A percentile compares a stretch with the other conserved stretches of the same genome.
phyloP scores from a whole-genome alignment of 2,113 vertebrate genomes.

The Amazona guildingii region DNA sequence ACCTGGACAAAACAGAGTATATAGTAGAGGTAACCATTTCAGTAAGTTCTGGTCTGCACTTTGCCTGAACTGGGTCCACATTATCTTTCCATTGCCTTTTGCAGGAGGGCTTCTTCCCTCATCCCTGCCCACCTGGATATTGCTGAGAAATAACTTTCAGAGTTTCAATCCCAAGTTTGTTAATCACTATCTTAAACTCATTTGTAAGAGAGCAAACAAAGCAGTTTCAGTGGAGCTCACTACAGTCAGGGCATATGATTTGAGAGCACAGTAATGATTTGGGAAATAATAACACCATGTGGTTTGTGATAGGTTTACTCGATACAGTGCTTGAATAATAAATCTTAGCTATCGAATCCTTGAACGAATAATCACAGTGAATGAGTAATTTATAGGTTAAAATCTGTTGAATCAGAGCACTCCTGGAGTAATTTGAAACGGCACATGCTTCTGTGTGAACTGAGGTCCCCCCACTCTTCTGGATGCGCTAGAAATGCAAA shows the following conservation, averaged over 20 bases:
- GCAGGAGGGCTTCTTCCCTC: background rate
- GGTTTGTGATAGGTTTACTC: conserved; percentile 8
- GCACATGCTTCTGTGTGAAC: background rate
- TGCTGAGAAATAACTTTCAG: background rate
- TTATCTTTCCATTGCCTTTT: background rate
- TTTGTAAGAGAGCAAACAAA: conserved; percentile 13
- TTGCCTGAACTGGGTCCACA: background rate
- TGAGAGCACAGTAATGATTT: background rate
- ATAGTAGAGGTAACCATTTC: background rate
- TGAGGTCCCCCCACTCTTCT: background rate
- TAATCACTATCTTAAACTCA: background rate
- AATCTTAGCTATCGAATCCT: background rate
- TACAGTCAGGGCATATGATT: background rate
- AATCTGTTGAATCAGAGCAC: conserved; percentile 4
- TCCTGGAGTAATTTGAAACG: background rate
- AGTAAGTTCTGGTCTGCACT: background rate
- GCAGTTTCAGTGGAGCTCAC: background rate
- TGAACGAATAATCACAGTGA: background rate
- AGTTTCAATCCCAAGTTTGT: background rate
- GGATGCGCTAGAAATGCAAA: background rate
- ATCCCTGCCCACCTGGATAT: background rate
- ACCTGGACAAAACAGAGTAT: background rate
- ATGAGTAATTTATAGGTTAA: conserved; percentile 21
- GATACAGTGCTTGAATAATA: background rate
- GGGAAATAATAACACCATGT: background rate